These are phyloP conservation scores for Noctua pronuba DNA, from an alignment of 2,888 invertebrate genomes.

Conservation along the genomic window DNA sequence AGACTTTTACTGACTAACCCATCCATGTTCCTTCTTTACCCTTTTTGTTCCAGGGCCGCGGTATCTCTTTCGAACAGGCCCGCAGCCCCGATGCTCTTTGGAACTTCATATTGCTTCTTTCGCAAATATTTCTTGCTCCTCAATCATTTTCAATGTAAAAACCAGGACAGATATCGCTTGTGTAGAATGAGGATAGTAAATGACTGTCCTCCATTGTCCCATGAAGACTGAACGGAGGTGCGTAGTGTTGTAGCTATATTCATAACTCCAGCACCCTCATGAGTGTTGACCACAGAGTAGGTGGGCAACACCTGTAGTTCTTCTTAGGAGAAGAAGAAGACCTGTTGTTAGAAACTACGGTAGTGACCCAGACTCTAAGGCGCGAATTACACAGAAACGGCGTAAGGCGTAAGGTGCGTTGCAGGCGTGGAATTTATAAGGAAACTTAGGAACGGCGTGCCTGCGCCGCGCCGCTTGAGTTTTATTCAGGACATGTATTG, in stretches of 20 bases:
- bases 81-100: no score
- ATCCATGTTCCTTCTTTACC: no score
- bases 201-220: neutral
- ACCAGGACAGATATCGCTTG: neutral
- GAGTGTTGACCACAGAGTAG: neutral
- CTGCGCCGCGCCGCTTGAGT: no score
- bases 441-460: no score
- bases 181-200: neutral
- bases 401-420: no score
- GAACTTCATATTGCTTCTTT: neutral
- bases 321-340: no score
- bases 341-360: neutral
- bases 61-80: no score
- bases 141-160: neutral
- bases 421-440: no score
- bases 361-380: neutral
- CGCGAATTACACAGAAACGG: no score
- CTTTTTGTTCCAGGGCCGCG: no score
- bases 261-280: neutral
- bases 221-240: neutral
- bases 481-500: no score
- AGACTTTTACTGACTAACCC: no score
- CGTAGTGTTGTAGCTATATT: neutral
- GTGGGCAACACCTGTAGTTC: neutral
- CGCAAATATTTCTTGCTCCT: neutral